Evolutionary conservation across 2,797 vertebrate genomes (phyloP), one percentile per base, ranked within the genome.

Genomic region (Fringilla coelebs): DNA sequence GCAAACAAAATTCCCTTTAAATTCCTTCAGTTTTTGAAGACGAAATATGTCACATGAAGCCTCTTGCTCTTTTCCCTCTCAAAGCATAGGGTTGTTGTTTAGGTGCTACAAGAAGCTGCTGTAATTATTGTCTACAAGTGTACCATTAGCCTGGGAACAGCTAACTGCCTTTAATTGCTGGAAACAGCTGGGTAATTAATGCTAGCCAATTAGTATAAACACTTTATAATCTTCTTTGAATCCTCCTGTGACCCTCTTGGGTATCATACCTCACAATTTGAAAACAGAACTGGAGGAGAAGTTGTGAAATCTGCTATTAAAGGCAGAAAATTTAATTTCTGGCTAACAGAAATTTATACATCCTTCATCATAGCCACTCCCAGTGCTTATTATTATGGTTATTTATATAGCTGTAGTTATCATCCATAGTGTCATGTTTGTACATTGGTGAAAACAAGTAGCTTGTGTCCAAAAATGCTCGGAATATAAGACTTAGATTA

Each of bases 161-260:
- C 22, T 86, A 93, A 68, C 52, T 88, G 77, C 21, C 41, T 93
- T 89, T 89, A 93, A 93, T 73, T 92, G 40, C 48, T 54, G 45
- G 58, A 88, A 95, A 90, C 67, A 94, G 36, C 67, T 94, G 81
- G 51, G 22, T 82, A 85, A 94, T 93, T 93, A 87, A 93, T 89
- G 90, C 13, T 90, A 90, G 36, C 14, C 31, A 84, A 63, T 85
- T 63, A 87, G 48, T 48, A 76, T 85, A 93, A 92, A 81, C 36
- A 82, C 55, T 94, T 75, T 32, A 25, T 66, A 94, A 82, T 68
- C 36, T 76, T 93, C 46, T 79, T 72, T 87, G 36, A 75, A 84
- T 87, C 38, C n/a, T 86, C 16, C 21, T 70, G 60, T 89, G 63
- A 73, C 17, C 31, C 28, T 84, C 70, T 65, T 75, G 60, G n/a